phyloP scores from a whole-genome alignment of 2,888 invertebrate species.

The Salpingus planirostris region DNA sequence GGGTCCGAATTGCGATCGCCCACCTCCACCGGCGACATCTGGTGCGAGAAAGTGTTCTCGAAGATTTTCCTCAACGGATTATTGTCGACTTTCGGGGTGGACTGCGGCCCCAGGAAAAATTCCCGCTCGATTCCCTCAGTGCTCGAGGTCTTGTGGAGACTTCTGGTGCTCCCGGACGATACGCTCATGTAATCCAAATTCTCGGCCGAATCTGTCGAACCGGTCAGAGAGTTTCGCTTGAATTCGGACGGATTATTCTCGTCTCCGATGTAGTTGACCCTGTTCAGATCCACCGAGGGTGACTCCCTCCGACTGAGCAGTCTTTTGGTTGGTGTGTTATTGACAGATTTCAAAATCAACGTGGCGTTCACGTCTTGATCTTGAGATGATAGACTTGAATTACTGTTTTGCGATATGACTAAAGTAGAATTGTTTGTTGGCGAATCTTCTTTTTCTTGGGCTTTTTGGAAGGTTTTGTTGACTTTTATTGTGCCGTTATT shows the following conservation, averaged over 20 bases:
- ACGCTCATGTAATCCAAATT: slow-evolving; percentile 39
- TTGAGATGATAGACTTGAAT: too few relatives aligned
- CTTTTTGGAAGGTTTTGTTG: not conserved
- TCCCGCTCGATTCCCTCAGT: slow-evolving; percentile 38
- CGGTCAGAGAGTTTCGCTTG: slow-evolving; percentile 16
- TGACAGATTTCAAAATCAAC: slow-evolving; percentile 1
- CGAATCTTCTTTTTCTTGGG: not conserved
- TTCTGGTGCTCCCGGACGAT: slow-evolving; percentile 35
- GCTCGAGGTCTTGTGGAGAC: slow-evolving; percentile 35
- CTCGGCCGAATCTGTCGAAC: slow-evolving; percentile 36
- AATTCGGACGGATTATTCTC: slow-evolving; percentile 4
- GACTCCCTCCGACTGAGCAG: slow-evolving; percentile 7
- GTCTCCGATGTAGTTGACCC: slow-evolving; percentile 6
- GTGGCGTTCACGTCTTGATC: not conserved
- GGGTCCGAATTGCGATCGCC: slow-evolving; percentile 32
- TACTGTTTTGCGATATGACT: not conserved
- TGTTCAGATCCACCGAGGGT: slow-evolving; percentile 12
- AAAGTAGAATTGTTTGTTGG: not conserved
- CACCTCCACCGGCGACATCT: slow-evolving; percentile 36
- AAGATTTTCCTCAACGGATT: slow-evolving; percentile 21
- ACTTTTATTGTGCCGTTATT: not conserved
- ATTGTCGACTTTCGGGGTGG: slow-evolving; percentile 34
- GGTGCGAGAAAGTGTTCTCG: slow-evolving; percentile 24
- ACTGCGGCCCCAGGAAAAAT: slow-evolving; percentile 21
- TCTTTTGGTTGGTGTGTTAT: slow-evolving; percentile 8